A percentile compares a stretch with the other conserved stretches of the same genome.
Conservation (phyloP, 35 echinoderm and acorn worm genomes). For the Apostichopus parvimensis region DNA sequence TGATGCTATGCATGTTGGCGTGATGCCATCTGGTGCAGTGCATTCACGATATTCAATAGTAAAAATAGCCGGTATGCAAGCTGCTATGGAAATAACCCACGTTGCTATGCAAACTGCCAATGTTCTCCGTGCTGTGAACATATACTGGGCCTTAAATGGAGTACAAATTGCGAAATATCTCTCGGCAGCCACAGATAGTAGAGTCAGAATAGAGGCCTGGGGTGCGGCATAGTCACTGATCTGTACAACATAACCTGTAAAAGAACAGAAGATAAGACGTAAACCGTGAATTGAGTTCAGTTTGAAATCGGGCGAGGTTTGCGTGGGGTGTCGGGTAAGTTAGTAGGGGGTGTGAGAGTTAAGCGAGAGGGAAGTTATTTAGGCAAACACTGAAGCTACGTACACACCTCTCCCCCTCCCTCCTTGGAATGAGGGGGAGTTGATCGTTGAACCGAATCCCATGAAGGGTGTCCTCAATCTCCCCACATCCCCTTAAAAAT, state of each 20-base stretch:
- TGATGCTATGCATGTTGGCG: constrained; percentile 34
- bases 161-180: constrained; percentile 93
- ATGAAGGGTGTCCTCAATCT: too few relatives aligned
- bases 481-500: too few relatives aligned
- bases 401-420: too few relatives aligned
- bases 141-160: constrained; percentile 83
- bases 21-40: constrained; percentile 29
- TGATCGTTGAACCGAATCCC: too few relatives aligned
- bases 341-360: too few relatives aligned
- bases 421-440: too few relatives aligned
- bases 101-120: constrained; percentile 68
- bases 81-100: constrained; percentile 70
- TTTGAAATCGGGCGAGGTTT: too few relatives aligned
- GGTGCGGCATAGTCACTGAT: constrained; percentile 74
- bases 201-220: constrained; percentile 82
- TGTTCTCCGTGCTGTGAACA: constrained; percentile 79
- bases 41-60: constrained; percentile 50
- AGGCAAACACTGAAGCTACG: too few relatives aligned
- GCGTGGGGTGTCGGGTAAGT: too few relatives aligned
- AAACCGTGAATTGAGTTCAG: too few relatives aligned
- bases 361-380: too few relatives aligned
- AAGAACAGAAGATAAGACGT: background rate
- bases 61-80: constrained; percentile 62
- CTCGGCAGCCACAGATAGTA: constrained; percentile 81
- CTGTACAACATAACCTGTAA: constrained; percentile 77